These are phyloP conservation scores for Apamea monoglypha DNA, from an alignment of 2,888 invertebrate genomes.

Conservation along the genomic window DNA sequence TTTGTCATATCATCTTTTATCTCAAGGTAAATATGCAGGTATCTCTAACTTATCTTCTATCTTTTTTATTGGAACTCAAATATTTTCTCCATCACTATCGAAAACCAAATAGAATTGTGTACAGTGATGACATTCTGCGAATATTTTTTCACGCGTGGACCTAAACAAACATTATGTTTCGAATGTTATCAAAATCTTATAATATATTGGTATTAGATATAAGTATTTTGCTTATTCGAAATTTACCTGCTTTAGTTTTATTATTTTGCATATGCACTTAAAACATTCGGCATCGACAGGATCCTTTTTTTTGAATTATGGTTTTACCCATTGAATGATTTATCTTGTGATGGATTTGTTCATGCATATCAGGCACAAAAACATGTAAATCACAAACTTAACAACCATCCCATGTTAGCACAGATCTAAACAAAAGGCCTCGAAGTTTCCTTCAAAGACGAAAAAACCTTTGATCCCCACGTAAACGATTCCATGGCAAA, in stretches of 20 bases:
- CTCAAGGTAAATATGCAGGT: slow-evolving; percentile 35
- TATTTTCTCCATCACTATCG: slow-evolving; percentile 67
- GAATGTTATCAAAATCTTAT: slow-evolving; percentile 27
- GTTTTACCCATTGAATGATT: background rate
- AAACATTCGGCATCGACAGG: background rate
- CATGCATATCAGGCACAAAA: slow-evolving; percentile 19
- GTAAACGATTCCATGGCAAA: slow-evolving; percentile 67
- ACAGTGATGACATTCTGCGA: slow-evolving; percentile 77
- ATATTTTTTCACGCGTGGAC: slow-evolving; percentile 69
- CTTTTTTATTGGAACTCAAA: slow-evolving; percentile 54
- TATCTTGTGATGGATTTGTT: background rate
- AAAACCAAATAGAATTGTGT: slow-evolving; percentile 72
- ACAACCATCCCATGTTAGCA: slow-evolving; percentile 29
- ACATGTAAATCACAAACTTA: slow-evolving; percentile 42
- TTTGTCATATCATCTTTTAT: slow-evolving; percentile 23
- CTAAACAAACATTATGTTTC: slow-evolving; percentile 74
- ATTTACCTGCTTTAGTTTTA: background rate
- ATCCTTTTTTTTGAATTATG: background rate
- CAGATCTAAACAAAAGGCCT: slow-evolving; percentile 43
- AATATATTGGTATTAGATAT: slow-evolving; percentile 49
- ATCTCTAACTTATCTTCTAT: slow-evolving; percentile 39
- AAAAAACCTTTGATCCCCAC: slow-evolving; percentile 64
- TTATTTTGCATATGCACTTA: slow-evolving; percentile 1
- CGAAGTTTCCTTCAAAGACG: slow-evolving; percentile 31
- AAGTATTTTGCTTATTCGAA: background rate